These are phyloP conservation scores for Rosalia funebris DNA, from an alignment of 2,888 invertebrate species.

Conservation along the genomic window DNA sequence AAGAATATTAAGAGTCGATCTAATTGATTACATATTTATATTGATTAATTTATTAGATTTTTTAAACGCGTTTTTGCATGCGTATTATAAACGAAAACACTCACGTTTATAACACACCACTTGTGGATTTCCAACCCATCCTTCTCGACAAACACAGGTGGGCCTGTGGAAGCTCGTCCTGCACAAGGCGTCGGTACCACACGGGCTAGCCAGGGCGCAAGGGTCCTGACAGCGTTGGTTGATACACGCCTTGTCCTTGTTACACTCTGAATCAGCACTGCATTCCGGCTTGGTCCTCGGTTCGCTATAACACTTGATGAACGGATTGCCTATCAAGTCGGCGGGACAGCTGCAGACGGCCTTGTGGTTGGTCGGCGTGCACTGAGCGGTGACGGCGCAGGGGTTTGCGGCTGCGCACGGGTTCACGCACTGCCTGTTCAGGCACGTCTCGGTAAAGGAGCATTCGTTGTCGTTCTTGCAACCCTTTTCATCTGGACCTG, in stretches of 20 bases:
- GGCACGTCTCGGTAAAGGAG: slow-evolving; percentile 75
- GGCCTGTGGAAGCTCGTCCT: slow-evolving; percentile 81
- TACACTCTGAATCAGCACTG: slow-evolving; percentile 78
- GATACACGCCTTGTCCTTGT: slow-evolving; percentile 81
- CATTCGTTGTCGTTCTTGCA: slow-evolving; percentile 81
- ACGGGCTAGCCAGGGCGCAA: slow-evolving; percentile 79
- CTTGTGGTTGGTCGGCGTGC: slow-evolving; percentile 78
- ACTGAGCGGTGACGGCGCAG: slow-evolving; percentile 83
- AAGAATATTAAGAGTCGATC: too few relatives aligned
- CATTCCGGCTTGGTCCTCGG: slow-evolving; percentile 74
- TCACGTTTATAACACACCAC: slow-evolving; percentile 87
- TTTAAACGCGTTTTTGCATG: too few relatives aligned
- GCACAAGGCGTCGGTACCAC: slow-evolving; percentile 84
- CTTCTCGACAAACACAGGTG: slow-evolving; percentile 83
- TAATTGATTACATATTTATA: too few relatives aligned
- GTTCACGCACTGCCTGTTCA: slow-evolving; percentile 79
- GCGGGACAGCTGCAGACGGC: slow-evolving; percentile 81
- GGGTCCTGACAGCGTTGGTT: slow-evolving; percentile 84
- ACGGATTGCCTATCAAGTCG: slow-evolving; percentile 83
- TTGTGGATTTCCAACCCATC: slow-evolving; percentile 90
- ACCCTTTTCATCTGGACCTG: slow-evolving; percentile 66
- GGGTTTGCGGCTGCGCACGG: slow-evolving; percentile 77
- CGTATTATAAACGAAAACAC: too few relatives aligned
- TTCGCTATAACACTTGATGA: slow-evolving; percentile 75
- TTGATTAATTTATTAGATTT: too few relatives aligned